Base-by-base conservation (phyloP, 2,797 vertebrate genomes). In the Alosa sapidissima region DNA sequence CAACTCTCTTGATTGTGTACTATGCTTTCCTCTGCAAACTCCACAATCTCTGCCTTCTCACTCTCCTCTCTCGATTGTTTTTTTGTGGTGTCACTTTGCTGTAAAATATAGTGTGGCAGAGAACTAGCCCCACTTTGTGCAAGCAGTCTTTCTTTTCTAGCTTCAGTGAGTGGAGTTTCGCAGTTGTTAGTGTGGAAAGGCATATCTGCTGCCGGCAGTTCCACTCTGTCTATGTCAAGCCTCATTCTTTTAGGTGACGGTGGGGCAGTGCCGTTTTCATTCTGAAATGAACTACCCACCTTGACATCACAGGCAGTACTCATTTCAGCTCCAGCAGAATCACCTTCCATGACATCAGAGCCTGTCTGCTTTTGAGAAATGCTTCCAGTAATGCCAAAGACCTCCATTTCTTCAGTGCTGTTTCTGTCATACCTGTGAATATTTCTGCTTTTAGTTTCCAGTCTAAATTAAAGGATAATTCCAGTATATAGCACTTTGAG, bases 251-350 rank as follows among this genome's bases (percentile, higher is more conserved):
- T 58, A 82, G 51, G 28, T 19, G 51, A 33, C 19, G 52, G 52
- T 19, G 72, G 36, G 36, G 14, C 72, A 47, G 72, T 78, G 41
- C 16, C 21, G 36, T 78, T 78, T 47, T 72, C 65, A 41, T 47
- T 47, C 41, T 19, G 72, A 78, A 5, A 78, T 78, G 72, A n/a
- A 47, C 72, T 78, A 78, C 36, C 72, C 72, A 87, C 78, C 36
- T 81, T 82, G 55, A 51, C 83, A 86, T 78, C 28, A 81, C 81
- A 81, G 36, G 90, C 89, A 92, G 90, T 90, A 86, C 85, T 86
- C 55, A 84, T 89, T 87, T 87, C 84, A 85, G 16, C 86, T 86
- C 84, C 87, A 82, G 86, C 81, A 88, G 88, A 85, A 83, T 89
- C 91, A 68, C 72, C 90, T 72, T 19, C 49, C 36, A 84, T 45